phyloP scores from a whole-genome alignment of 2,113 vertebrate species.

The Sialia sialis region DNA sequence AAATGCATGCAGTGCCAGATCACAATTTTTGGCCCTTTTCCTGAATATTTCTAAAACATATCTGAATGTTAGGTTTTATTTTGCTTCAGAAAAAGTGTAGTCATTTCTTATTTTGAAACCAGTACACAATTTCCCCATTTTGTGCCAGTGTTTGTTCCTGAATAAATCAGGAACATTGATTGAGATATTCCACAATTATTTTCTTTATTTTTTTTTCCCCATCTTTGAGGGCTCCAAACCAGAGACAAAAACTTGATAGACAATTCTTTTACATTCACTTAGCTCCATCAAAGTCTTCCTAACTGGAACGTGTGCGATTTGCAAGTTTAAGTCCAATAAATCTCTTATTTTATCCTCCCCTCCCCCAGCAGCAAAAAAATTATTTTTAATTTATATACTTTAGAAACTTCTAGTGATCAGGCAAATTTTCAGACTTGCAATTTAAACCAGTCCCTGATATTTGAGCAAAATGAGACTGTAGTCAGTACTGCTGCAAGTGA shows the following conservation, averaged over 20 bases:
- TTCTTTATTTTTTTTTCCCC: too few species aligned
- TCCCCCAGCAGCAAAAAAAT: background rate
- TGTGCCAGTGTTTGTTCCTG: background rate
- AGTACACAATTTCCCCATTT: background rate
- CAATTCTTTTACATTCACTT: background rate
- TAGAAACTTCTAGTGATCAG: background rate
- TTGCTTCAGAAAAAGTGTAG: background rate
- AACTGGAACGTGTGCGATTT: background rate
- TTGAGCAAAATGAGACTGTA: background rate
- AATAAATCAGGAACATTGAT: background rate
- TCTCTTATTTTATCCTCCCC: rapidly evolving
- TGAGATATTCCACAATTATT: background rate
- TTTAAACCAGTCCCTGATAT: background rate
- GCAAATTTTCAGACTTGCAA: background rate
- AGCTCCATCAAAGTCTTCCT: background rate
- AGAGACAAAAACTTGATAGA: background rate
- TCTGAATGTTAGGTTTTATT: background rate
- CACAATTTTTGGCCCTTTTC: background rate
- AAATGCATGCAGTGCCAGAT: background rate
- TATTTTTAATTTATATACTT: background rate
- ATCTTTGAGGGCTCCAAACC: background rate
- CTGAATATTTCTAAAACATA: background rate
- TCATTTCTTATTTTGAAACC: background rate
- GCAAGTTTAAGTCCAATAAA: background rate
- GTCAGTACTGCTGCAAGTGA: background rate